Conservation (phyloP, 2,113 vertebrate genomes). For the Chrysemys picta region DNA sequence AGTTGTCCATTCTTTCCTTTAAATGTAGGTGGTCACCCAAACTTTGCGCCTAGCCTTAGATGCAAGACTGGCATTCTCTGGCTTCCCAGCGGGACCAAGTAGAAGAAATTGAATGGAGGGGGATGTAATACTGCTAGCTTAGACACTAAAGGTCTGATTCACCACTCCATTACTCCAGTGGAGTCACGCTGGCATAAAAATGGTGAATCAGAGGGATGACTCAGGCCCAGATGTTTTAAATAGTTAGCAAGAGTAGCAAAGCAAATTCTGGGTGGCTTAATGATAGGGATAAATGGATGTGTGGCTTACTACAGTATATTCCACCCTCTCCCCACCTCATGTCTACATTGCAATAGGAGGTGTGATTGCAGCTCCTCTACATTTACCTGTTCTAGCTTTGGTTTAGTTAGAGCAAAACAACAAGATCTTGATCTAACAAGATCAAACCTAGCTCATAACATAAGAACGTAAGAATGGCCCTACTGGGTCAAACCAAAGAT, state of each 20-base stretch:
- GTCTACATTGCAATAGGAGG: not conserved
- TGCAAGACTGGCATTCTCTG: not conserved
- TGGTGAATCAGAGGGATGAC: slow-evolving; percentile 61
- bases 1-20: not conserved
- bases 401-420: not conserved
- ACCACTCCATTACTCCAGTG: not conserved
- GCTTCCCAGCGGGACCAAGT: not conserved
- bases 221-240: slow-evolving; percentile 22
- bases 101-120: not conserved
- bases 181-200: slow-evolving; percentile 9
- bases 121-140: not conserved
- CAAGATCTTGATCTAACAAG: no score
- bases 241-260: slow-evolving; percentile 50
- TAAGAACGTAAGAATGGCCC: no score
- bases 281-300: slow-evolving; percentile 28
- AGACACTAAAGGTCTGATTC: slow-evolving; percentile 1
- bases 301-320: slow-evolving; percentile 25
- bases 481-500: no score
- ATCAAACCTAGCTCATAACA: no score
- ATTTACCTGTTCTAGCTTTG: not conserved
- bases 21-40: not conserved
- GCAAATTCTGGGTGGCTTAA: slow-evolving; percentile 21
- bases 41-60: not conserved
- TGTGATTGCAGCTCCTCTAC: not conserved
- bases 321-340: not conserved